A percentile compares a stretch with the other conserved stretches of the same genome.
Evolutionary conservation across 2,113 vertebrate genomes (phyloP).

Genomic region (Catagonus wagneri): DNA sequence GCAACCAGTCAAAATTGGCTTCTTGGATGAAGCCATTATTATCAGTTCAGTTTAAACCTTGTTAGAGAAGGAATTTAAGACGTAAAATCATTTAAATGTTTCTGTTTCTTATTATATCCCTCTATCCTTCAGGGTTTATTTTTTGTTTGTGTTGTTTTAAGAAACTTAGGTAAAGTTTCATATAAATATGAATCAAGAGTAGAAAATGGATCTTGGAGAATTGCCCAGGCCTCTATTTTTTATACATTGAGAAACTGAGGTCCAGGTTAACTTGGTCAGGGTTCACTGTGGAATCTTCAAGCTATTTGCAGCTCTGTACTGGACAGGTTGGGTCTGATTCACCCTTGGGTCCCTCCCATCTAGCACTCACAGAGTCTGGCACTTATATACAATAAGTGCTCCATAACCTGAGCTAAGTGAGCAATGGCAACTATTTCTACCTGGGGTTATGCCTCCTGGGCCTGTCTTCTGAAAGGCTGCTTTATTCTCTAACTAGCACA

Average conservation of each 20-base stretch:
- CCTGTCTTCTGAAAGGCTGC: neutral
- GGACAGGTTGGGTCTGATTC: neutral
- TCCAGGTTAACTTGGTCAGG: neutral
- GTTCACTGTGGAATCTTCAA: neutral
- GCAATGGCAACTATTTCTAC: neutral
- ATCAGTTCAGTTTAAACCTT: neutral
- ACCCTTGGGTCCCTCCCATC: fast-evolving
- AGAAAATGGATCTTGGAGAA: neutral
- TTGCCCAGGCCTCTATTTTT: neutral
- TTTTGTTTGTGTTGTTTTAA: neutral
- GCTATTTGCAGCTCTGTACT: neutral
- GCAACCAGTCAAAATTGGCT: neutral
- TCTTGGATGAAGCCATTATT: neutral
- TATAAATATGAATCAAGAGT: conserved; percentile 36
- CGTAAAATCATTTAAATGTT: conserved; percentile 40
- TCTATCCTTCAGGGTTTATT: neutral
- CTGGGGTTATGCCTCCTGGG: neutral
- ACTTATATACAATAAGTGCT: fast-evolving
- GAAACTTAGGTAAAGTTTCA: conserved; percentile 9
- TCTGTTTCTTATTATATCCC: conserved; percentile 42
- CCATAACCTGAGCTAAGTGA: neutral
- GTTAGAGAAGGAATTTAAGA: conserved; percentile 51
- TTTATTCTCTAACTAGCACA: neutral
- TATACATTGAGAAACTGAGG: neutral
- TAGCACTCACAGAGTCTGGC: neutral